Percentiles rank a stretch among this genome's conserved stretches.
Evolutionary conservation across 2,113 vertebrate genomes (phyloP).

Genomic region (Stomatorhinus ivindoensis): DNA sequence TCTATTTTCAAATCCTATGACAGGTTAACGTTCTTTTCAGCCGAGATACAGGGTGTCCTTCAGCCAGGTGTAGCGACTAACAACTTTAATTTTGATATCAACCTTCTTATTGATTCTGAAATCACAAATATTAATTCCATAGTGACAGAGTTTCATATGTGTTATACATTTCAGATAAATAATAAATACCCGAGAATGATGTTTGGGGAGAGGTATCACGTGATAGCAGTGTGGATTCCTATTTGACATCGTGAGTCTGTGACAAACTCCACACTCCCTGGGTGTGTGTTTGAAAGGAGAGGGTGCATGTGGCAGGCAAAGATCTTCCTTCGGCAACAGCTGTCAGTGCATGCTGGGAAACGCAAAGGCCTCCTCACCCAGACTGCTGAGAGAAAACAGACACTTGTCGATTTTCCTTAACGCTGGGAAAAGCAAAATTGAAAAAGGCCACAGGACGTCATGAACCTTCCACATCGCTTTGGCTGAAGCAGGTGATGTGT

Average conservation of each 20-base stretch:
- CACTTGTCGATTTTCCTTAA: not conserved
- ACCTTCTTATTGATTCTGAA: not conserved
- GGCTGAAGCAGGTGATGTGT: not conserved
- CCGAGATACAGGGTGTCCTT: not conserved
- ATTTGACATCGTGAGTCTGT: not conserved
- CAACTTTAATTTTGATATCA: not conserved
- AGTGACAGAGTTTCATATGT: not conserved
- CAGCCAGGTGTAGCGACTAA: not conserved
- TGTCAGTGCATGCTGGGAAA: not conserved
- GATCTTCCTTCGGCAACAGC: not conserved
- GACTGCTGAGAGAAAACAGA: not conserved
- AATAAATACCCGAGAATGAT: not conserved
- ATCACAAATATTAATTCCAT: not conserved
- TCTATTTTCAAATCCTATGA: not conserved
- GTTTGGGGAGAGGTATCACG: not conserved
- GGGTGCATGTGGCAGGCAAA: not conserved
- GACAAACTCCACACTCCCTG: not conserved
- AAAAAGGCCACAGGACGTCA: not conserved
- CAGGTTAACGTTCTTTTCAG: not conserved
- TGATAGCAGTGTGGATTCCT: not conserved
- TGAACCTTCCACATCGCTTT: not conserved
- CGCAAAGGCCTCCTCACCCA: not conserved
- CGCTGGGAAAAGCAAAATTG: not conserved
- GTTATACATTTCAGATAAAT: not conserved
- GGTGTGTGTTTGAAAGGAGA: not conserved